These are phyloP conservation scores for Pollenia labialis DNA, from an alignment of 2,888 invertebrate species.

Conservation along the genomic window DNA sequence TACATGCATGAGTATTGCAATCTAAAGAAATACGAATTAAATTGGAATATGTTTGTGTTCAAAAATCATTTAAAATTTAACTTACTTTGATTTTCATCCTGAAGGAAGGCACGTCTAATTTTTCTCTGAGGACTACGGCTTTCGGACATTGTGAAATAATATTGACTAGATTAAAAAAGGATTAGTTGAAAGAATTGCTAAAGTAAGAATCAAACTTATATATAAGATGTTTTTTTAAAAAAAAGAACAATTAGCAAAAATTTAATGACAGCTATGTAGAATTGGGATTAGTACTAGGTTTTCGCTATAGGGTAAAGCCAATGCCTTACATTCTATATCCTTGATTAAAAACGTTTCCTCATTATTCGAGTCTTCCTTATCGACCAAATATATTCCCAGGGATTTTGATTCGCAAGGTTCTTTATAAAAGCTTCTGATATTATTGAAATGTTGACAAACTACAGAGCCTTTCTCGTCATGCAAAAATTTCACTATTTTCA, in stretches of 20 bases:
- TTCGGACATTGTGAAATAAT: too few relatives aligned
- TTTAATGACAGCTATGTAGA: constrained; percentile 16
- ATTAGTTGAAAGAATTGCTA: too few relatives aligned
- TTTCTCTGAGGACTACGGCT: too few relatives aligned
- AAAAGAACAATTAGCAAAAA: constrained; percentile 25
- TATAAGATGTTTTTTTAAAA: not conserved
- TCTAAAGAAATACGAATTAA: constrained; percentile 1
- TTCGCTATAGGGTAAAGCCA: constrained; percentile 14
- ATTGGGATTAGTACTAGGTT: constrained; percentile 7
- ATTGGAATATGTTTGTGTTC: constrained; percentile 8
- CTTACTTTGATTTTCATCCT: too few relatives aligned
- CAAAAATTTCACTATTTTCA: constrained; percentile 29
- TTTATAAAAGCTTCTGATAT: constrained; percentile 18
- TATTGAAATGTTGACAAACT: constrained; percentile 28
- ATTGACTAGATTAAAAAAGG: too few relatives aligned
- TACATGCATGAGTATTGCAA: not conserved
- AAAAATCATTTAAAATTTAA: not conserved
- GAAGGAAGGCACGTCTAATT: too few relatives aligned
- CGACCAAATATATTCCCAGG: constrained; percentile 28
- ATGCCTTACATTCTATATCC: constrained; percentile 46
- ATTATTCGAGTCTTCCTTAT: constrained; percentile 24
- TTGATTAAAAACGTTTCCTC: constrained; percentile 40
- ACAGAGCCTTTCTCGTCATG: constrained; percentile 21
- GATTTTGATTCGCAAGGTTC: too few relatives aligned
- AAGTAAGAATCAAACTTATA: too few relatives aligned